Evolutionary conservation across 2,888 invertebrate genomes (phyloP), one percentile per base, ranked within the genome.

Genomic region (Encarsia formosa): DNA sequence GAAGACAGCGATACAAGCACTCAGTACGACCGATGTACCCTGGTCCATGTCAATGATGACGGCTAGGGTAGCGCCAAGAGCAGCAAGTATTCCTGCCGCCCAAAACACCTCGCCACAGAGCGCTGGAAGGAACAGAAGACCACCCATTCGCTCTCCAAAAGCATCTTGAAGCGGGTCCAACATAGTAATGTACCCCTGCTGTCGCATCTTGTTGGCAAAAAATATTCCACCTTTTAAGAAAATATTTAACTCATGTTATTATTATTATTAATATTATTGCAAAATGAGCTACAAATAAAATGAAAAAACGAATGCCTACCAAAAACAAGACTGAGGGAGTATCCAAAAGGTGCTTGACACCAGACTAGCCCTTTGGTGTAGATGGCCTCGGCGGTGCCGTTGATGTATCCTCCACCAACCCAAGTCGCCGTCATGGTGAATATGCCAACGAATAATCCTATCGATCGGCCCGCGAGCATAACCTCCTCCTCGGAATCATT

Each of bases 351-450:
- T 47, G 98, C 98, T 79, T 97, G 96, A 76, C 97, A 97, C 94
- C 96, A 97, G 37, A 96, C 85, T 68, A 98, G 78, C 1, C 95
- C 96, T 56, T 82, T 84, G 34, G 91, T 91, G 78, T 92, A 97
- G 66, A 98, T 92, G 40, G 91, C 91, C 78, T 99, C 98, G 22
- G 98, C 96, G 16, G 98, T 97, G 58, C 98, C 98, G 75, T 99
- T 99, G 75, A 99, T 99, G 79, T 98, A 99, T 44, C 97, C 98
- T 37, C 99, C 98, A 57, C 98, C 99, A 46, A 99, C 98, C 98
- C 99, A 99, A 15, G 98, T 99, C 40, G 98, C 97, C 71, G 98
- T 99, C 98, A 99, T 99, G 24, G 98, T 99, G 71, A 99, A 98
- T 65, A 97, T 93, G 41, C 98, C 98, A 52, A 99, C 97, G 71